Percentiles rank a stretch among this genome's conserved stretches.
phyloP scores from a whole-genome alignment of 2,797 vertebrate genomes.

The Ctenochaetus hawaiiensis region DNA sequence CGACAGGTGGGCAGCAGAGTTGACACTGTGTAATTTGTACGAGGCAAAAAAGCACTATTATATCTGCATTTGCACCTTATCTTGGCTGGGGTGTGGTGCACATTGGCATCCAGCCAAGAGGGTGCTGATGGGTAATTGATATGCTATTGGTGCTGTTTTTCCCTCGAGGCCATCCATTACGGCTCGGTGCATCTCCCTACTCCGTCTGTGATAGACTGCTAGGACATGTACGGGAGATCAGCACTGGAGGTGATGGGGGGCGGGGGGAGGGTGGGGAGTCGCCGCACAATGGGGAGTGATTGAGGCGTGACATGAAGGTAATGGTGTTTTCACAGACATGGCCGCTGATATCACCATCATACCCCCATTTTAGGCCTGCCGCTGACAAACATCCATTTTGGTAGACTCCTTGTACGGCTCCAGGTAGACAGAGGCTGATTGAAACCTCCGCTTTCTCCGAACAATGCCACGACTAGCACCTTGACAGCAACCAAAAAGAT shows the following conservation, averaged over 20 bases:
- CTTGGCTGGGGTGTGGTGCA: conserved; percentile 61
- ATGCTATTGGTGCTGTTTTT: conserved; percentile 82
- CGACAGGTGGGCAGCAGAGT: conserved; percentile 71
- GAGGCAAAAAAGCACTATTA: conserved; percentile 58
- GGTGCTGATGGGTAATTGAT: conserved; percentile 85
- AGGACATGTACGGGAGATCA: conserved; percentile 74
- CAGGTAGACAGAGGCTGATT: conserved; percentile 70
- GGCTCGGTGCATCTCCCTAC: conserved; percentile 68
- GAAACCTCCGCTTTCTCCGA: conserved; percentile 59
- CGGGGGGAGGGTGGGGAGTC: conserved; percentile 49
- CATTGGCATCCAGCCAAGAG: conserved; percentile 67
- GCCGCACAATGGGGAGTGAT: conserved; percentile 82
- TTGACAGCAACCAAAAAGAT: conserved; percentile 48
- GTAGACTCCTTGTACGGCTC: conserved; percentile 58
- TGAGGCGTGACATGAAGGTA: conserved; percentile 85
- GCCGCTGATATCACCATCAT: conserved; percentile 77
- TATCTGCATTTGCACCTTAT: conserved; percentile 76
- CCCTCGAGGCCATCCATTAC: conserved; percentile 79
- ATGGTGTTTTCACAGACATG: conserved; percentile 85
- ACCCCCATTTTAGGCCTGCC: conserved; percentile 75
- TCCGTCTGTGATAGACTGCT: conserved; percentile 78
- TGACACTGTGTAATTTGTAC: conserved; percentile 70
- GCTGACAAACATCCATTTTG: conserved; percentile 81
- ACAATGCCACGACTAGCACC: conserved; percentile 41
- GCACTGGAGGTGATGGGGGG: conserved; percentile 63